phyloP scores from a whole-genome alignment of 1,140 invertebrate genomes.

The Drosophila baimaii region DNA sequence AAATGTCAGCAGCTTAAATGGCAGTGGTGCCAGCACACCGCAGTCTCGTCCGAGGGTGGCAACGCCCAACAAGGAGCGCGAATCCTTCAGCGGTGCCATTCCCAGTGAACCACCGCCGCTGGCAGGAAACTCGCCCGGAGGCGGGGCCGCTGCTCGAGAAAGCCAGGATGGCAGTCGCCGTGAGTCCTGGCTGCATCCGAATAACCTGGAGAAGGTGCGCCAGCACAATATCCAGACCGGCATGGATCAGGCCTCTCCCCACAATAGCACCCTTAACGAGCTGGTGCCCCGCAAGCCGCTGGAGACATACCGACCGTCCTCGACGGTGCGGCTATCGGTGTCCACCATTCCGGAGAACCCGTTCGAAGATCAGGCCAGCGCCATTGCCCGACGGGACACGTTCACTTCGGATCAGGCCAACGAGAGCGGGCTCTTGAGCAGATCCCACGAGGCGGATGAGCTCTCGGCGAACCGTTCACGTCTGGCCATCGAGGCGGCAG shows the following conservation, averaged over 20 bases:
- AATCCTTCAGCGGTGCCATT: conserved; percentile 63
- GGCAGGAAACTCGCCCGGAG: background rate
- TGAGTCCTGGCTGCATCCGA: conserved; percentile 82
- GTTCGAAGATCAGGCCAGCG: conserved; percentile 71
- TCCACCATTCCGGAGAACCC: conserved; percentile 76
- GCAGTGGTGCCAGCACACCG: conserved; percentile 23
- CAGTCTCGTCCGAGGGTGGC: conserved; percentile 20
- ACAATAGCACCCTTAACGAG: conserved; percentile 75
- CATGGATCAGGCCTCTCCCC: conserved; percentile 52
- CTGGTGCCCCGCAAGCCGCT: conserved; percentile 75
- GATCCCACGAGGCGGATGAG: conserved; percentile 58
- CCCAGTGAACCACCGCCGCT: conserved; percentile 37
- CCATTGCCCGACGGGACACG: conserved; percentile 55
- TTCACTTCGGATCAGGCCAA: conserved; percentile 61
- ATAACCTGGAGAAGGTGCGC: conserved; percentile 76
- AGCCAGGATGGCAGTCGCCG: conserved; percentile 62
- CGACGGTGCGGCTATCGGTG: conserved; percentile 57
- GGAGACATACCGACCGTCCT: conserved; percentile 60
- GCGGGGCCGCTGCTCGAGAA: background rate
- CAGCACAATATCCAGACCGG: conserved; percentile 76
- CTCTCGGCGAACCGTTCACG: conserved; percentile 29
- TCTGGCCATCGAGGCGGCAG: conserved; percentile 51
- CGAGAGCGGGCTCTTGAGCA: conserved; percentile 58
- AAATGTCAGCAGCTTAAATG: conserved; percentile 6
- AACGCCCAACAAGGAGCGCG: conserved; percentile 35